Evolutionary conservation across 1,140 invertebrate species (phyloP).

Genomic region (Anthonomus grandis): DNA sequence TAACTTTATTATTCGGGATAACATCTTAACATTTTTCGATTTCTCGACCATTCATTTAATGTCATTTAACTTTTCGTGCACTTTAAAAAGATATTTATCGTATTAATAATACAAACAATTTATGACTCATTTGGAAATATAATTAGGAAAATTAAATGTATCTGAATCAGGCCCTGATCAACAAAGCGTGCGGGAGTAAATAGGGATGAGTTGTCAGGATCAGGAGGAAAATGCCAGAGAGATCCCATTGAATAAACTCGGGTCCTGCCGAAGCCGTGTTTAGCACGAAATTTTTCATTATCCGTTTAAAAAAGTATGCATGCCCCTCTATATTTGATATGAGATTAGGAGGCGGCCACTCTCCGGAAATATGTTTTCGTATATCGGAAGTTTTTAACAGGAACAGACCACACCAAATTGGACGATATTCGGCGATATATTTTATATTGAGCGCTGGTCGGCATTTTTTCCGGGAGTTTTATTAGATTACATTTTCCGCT

Average conservation of each 20-base stretch:
- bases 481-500: slow-evolving; percentile 9
- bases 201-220: slow-evolving; percentile 24
- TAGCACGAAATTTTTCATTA: slow-evolving; percentile 28
- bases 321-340: slow-evolving; percentile 23
- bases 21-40: too few species aligned
- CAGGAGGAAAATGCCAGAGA: slow-evolving; percentile 18
- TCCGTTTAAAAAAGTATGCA: slow-evolving; percentile 31
- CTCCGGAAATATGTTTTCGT: slow-evolving; percentile 10
- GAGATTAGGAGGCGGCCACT: slow-evolving; percentile 17
- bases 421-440: slow-evolving; percentile 24
- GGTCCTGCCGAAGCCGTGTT: slow-evolving; percentile 13
- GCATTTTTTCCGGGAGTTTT: slow-evolving; percentile 14
- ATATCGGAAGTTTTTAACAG: slow-evolving; percentile 20
- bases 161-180: slow-evolving; percentile 11
- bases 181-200: slow-evolving; percentile 22
- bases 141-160: background rate
- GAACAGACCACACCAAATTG: slow-evolving; percentile 12
- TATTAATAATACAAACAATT: too few species aligned
- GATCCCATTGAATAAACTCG: slow-evolving; percentile 14
- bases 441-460: slow-evolving; percentile 22
- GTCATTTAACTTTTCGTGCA: too few species aligned
- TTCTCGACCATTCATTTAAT: too few species aligned
- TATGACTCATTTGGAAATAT: too few species aligned
- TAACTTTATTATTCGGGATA: too few species aligned
- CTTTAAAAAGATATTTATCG: too few species aligned